These are phyloP conservation scores for Lithobius niger DNA, from an alignment of 1,140 invertebrate genomes.

Conservation along the genomic window DNA sequence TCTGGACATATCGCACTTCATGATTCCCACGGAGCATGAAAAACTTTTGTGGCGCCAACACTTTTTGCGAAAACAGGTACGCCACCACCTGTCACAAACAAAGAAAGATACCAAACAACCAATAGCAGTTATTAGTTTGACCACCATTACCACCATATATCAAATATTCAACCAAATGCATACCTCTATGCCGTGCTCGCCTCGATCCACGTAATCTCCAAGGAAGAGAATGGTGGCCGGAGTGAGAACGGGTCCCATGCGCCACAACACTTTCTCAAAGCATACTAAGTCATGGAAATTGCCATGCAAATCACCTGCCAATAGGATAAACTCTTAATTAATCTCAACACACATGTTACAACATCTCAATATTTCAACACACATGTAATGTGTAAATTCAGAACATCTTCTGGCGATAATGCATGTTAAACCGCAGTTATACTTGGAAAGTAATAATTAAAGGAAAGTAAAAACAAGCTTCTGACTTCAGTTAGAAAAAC, in stretches of 20 bases:
- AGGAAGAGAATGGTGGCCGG: slow-evolving; percentile 47
- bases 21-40: slow-evolving; percentile 48
- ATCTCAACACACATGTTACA: no score
- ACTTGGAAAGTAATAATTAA: no score
- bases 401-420: no score
- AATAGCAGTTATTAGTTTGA: neutral
- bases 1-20: slow-evolving; percentile 48
- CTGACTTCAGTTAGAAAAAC: no score
- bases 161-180: neutral
- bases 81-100: slow-evolving; percentile 42
- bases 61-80: slow-evolving; percentile 49
- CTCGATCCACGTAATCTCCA: slow-evolving; percentile 53
- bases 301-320: slow-evolving; percentile 43
- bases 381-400: no score
- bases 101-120: no score
- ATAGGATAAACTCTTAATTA: neutral
- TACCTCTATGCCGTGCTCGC: slow-evolving; percentile 43
- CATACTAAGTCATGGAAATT: slow-evolving; percentile 43
- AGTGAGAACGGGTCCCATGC: slow-evolving; percentile 40
- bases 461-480: no score
- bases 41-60: slow-evolving; percentile 45
- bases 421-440: no score
- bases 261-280: slow-evolving; percentile 47
- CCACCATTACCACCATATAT: neutral
- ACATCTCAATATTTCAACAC: no score